A percentile compares a stretch with the other conserved stretches of the same genome.
phyloP scores from a whole-genome alignment of 2,888 invertebrate species.

The Pyrrhopygopsis socrates region DNA sequence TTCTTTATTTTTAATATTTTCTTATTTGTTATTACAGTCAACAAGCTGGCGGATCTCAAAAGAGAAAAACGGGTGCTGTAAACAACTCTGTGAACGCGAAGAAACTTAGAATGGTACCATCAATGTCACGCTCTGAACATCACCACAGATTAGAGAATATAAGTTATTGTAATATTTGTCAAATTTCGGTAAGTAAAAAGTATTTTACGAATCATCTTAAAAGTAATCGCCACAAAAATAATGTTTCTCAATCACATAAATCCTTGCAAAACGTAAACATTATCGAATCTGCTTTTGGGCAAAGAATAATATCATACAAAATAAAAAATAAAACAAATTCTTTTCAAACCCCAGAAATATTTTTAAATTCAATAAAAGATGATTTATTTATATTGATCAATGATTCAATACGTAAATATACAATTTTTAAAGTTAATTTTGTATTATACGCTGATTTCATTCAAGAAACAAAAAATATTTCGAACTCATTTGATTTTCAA shows the following conservation, averaged over 20 bases:
- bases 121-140: too few relatives aligned
- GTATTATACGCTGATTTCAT: conserved; percentile 73
- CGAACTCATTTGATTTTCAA: conserved; percentile 78
- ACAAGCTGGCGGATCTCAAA: too few relatives aligned
- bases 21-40: too few relatives aligned
- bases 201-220: conserved; percentile 43
- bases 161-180: neutral
- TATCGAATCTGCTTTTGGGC: neutral
- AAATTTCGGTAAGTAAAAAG: neutral
- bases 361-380: conserved; percentile 52
- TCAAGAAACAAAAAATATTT: conserved; percentile 68
- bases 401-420: conserved; percentile 53
- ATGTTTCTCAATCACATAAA: conserved; percentile 47
- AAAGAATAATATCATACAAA: neutral
- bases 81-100: too few relatives aligned
- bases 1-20: too few relatives aligned
- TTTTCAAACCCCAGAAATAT: conserved; percentile 29
- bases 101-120: too few relatives aligned
- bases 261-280: conserved; percentile 52
- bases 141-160: too few relatives aligned
- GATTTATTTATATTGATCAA: conserved; percentile 45
- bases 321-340: neutral
- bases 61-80: too few relatives aligned
- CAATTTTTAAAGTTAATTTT: conserved; percentile 49
- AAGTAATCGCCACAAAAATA: conserved; percentile 72